phyloP scores from a whole-genome alignment of 53 echinoderm and acorn worm species.

The Zoroaster sp. region DNA sequence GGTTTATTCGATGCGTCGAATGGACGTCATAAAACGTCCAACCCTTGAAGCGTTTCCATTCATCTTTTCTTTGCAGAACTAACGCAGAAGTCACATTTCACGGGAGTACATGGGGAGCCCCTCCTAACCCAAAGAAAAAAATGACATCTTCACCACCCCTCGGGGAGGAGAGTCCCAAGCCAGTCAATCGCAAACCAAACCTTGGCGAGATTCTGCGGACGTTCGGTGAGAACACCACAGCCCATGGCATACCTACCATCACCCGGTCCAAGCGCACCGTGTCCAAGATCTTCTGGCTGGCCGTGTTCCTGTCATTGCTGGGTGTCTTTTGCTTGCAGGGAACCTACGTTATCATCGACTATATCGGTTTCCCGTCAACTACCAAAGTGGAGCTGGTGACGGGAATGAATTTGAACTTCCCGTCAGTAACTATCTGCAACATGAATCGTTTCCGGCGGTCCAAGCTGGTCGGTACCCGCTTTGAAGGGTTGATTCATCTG shows the following conservation, averaged over 20 bases:
- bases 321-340: slow-evolving; percentile 55
- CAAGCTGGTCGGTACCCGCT: slow-evolving; percentile 56
- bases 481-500: slow-evolving; percentile 64
- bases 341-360: too few relatives aligned
- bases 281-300: slow-evolving; percentile 67
- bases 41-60: too few relatives aligned
- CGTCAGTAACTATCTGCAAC: slow-evolving; percentile 93
- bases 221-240: too few relatives aligned
- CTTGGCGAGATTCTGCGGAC: too few relatives aligned
- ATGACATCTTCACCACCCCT: background rate
- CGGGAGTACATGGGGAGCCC: slow-evolving; percentile 27
- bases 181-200: too few relatives aligned
- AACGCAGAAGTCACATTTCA: background rate
- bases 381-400: slow-evolving; percentile 78
- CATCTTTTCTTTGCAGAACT: background rate
- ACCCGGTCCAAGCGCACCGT: too few relatives aligned
- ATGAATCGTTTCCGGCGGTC: slow-evolving; percentile 79
- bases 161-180: too few relatives aligned
- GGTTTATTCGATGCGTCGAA: too few relatives aligned
- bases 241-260: too few relatives aligned
- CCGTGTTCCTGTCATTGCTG: slow-evolving; percentile 44
- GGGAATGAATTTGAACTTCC: slow-evolving; percentile 61
- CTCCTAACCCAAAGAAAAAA: background rate
- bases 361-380: too few relatives aligned
- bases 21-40: too few relatives aligned